Base-by-base conservation (phyloP, 2,888 invertebrate species). In the Chalcosyrphus nemorum region DNA sequence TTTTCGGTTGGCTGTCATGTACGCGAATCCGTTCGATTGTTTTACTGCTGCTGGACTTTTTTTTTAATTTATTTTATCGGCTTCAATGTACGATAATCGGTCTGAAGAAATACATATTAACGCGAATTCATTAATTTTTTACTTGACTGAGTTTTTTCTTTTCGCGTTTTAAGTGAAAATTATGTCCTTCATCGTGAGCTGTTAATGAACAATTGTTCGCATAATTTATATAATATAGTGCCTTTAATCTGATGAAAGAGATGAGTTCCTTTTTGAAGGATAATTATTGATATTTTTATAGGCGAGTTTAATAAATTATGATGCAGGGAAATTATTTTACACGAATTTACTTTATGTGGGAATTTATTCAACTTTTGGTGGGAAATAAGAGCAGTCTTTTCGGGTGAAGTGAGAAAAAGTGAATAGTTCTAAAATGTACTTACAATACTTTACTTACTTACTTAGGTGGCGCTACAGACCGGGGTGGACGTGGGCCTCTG, bases 51-150 rank as follows among this genome's bases (percentile, higher is more conserved):
- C 35, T 13, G 21, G 4, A 2, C n/a, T n/a, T 50, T 50, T 50
- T 21, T 50, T 65, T 17, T n/a, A 63, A 50, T 63, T 29, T 21
- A 65, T 35, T n/a, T n/a, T n/a, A n/a, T n/a, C n/a, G n/a, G n/a
- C n/a, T 35, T 32, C 29, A 29, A 29, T 29, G 29, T 5, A 15
- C 9, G 17, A 6, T 35, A 56, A 17, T 11, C 13, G n/a, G 5
- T 4, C 11, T 47, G 0, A n/a, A 41, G 41, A n/a, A 11, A 15
- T 45, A 11, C 11, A 29, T n/a, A n/a, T n/a, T n/a, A n/a, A 15
- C 2, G n/a, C n/a, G 27, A 43, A 59, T 43, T 41, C 59, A 59
- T 59, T 59, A 24, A 43, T 59, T 59, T 17, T n/a, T n/a, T n/a
- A n/a, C n/a, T n/a, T n/a, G n/a, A n/a, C n/a, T n/a, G n/a, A n/a